These are phyloP conservation scores for Eidolon helvum DNA, from an alignment of 2,113 vertebrate species.

Conservation along the genomic window DNA sequence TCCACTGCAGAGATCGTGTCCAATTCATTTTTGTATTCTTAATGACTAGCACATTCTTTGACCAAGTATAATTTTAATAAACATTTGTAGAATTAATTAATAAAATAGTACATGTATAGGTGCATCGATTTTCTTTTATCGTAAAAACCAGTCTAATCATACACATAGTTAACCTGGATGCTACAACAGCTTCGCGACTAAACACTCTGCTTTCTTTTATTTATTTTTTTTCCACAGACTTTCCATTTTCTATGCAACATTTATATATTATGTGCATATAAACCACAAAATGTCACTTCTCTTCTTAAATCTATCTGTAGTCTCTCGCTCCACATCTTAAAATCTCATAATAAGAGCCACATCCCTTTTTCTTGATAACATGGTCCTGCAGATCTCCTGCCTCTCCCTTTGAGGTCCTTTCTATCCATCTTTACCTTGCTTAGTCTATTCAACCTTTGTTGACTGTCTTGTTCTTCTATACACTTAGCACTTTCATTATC, in stretches of 20 bases:
- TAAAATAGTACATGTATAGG: background rate
- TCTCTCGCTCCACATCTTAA: background rate
- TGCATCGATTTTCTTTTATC: background rate
- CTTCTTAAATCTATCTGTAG: background rate
- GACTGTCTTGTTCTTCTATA: background rate
- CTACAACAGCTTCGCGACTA: background rate
- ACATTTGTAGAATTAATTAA: background rate
- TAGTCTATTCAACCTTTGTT: background rate
- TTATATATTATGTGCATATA: background rate
- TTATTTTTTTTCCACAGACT: background rate
- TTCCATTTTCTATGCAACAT: background rate
- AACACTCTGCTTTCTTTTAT: background rate
- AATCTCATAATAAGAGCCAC: background rate
- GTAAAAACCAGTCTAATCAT: background rate
- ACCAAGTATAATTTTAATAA: background rate
- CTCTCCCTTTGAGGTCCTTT: background rate
- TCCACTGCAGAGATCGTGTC: background rate
- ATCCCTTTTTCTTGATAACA: background rate
- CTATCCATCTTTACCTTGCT: background rate
- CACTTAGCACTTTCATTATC: background rate
- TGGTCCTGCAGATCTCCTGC: background rate
- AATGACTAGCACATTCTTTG: background rate
- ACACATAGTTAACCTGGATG: background rate
- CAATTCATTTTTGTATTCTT: background rate
- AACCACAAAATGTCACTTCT: background rate